Base-by-base conservation (phyloP, 2,888 invertebrate species). In the Gymnosoma rotundatum region DNA sequence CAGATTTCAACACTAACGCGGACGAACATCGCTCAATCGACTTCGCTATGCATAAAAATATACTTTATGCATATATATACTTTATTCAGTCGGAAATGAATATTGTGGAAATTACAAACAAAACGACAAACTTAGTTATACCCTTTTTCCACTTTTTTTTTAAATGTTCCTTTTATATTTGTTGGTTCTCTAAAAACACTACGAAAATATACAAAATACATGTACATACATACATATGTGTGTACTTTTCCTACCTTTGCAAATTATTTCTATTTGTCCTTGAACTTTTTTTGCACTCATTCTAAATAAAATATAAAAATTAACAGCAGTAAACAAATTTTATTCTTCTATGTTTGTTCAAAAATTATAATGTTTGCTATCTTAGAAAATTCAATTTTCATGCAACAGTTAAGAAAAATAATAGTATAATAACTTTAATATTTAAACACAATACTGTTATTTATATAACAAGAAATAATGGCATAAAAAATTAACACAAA, bases 181-280 rank as follows among this genome's bases (percentile, higher is more conserved):
- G 1, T 25, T 2, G 4, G 25, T 25, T 25, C 25, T 42, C 42
- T 42, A 3, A 42, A 42, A 14, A 42, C 14, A 42, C 8, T 0
- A 32, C 32, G 32, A 32, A 32, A 32, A 32, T 32, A 32, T 32
- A 32, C 25, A 4, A 25, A 25, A 25, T 25, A n/a, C n/a, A 25
- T 25, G 25, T 25, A 25, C 25, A 25, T 25, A 25, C 2, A 6
- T 32, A 32, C 32, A 2, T 32, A 21, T 58, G 16, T 58, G 9
- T 21, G 56, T 9, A 16, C 16, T 0, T 58, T 2, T 58, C 16
- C 3, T 52, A 36, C 52, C 38, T 67, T 38, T 52, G 18, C 8
- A 52, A 67, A 36, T 52, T 58, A 8, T 58, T 58, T 70, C 20
- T 54, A 18, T 50, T 63, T 79, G 64, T 42, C 78, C 78, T 72